These are phyloP conservation scores for Lacanobia oleracea DNA, from an alignment of 2,888 invertebrate genomes.

Conservation along the genomic window DNA sequence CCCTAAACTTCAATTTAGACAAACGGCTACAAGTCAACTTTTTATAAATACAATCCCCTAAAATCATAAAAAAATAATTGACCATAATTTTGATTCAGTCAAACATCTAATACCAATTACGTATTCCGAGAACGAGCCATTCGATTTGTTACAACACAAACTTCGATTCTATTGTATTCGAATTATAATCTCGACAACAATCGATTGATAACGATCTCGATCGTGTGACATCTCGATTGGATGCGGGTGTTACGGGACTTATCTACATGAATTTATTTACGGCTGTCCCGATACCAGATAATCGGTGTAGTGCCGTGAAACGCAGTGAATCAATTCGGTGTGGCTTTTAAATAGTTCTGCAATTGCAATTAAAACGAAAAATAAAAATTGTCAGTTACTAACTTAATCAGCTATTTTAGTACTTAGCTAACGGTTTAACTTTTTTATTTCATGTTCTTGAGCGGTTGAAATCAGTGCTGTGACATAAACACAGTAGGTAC, in stretches of 20 bases:
- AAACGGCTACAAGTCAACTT: conserved; percentile 50
- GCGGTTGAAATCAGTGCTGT: conserved; percentile 20
- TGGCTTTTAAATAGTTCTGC: neutral
- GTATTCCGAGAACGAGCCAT: conserved; percentile 66
- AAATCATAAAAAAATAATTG: conserved; percentile 54
- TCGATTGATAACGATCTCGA: conserved; percentile 75
- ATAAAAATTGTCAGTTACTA: neutral
- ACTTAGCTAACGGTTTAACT: neutral
- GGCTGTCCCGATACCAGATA: conserved; percentile 47
- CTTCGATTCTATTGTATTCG: conserved; percentile 73
- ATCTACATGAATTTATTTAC: conserved; percentile 66
- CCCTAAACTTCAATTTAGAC: conserved; percentile 40
- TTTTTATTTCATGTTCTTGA: conserved; percentile 8
- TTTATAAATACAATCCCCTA: conserved; percentile 53
- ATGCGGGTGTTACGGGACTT: conserved; percentile 77
- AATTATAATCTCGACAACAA: conserved; percentile 72
- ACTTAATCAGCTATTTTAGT: neutral
- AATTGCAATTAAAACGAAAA: neutral
- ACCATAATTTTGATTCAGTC: conserved; percentile 57
- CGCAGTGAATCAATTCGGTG: conserved; percentile 39
- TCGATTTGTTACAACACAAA: conserved; percentile 64
- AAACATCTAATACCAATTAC: conserved; percentile 68
- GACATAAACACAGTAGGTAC: conserved; percentile 35
- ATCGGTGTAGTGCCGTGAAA: conserved; percentile 11
- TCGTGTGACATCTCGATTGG: conserved; percentile 74